Base-by-base conservation (phyloP, 2,888 invertebrate species). In the Odontomyia ornata region DNA sequence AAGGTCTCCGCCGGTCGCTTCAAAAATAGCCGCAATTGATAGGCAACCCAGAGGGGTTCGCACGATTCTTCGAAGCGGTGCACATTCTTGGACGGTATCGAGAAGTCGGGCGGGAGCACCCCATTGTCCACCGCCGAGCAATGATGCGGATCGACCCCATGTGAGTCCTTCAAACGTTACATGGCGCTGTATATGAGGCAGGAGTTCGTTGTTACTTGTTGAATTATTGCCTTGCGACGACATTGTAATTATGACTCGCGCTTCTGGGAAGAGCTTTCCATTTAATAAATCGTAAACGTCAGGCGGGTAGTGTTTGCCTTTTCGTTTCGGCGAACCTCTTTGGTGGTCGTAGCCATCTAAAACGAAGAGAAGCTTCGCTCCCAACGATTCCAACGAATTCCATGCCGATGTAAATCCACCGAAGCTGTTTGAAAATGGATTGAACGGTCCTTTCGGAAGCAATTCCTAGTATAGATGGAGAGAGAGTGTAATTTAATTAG, bases 1-100 rank as follows among this genome's bases (percentile, higher is more conserved):
- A 30, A 87, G 80, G 75, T 84, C 84, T 36, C 86, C 85, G 27
- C 84, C 85, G 27, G 83, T 83, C 75, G 88, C 87, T 81, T 89
- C 89, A 80, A 88, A 89, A 25, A 89, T 86, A 15, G 88, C 86
- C 79, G 89, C 88, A 25, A 89, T 83, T 80, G 88, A 87, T 47
- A 89, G 83, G 84, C 89, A 89, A 64, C 89, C 89, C 0, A 89
- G 84, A 1, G 89, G 89, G 80, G 89, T 88, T 79, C 88, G 87
- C 0, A 88, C 88, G 43, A 89, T 84, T 79, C 85, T 85, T 67
- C 86, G 83, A 7, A 87, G 82, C 73, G 84, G 83, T 7, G 85
- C 84, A 79, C 87, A 87, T 28, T 86, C 85, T 80, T 85, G 86
- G 67, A 88, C 82, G 75, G 84, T 84, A 80, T 88, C 87, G 1